Conservation (phyloP, 2,113 vertebrate genomes). For the Gracilinanus agilis region DNA sequence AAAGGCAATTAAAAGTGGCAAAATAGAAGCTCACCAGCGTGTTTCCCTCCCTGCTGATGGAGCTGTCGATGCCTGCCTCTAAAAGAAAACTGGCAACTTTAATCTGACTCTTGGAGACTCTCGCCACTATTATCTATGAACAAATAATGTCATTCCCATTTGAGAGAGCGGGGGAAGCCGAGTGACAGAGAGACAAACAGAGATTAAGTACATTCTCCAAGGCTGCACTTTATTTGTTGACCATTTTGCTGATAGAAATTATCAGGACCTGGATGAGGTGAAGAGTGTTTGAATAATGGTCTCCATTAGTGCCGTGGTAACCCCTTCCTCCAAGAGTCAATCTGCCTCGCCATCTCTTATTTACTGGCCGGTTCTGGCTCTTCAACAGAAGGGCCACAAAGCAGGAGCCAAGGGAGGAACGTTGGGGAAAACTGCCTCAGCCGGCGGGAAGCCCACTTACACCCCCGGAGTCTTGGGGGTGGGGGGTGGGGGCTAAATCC, state of each 20-base stretch:
- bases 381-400: background rate
- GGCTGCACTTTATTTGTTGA: accelerated
- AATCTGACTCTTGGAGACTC: background rate
- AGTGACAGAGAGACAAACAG: background rate
- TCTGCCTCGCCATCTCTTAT: accelerated
- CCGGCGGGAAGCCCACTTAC: background rate
- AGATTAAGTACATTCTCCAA: background rate
- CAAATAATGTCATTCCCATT: background rate
- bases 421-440: background rate
- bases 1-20: background rate
- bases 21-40: accelerated
- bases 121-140: background rate
- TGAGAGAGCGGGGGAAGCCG: background rate
- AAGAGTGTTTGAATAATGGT: accelerated
- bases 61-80: background rate
- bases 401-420: background rate
- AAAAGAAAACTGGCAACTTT: background rate
- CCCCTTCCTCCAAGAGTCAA: background rate
- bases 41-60: too few relatives aligned
- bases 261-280: too few relatives aligned
- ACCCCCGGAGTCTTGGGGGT: background rate
- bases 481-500: too few relatives aligned
- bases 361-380: background rate
- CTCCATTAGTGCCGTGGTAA: background rate
- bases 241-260: too few relatives aligned